Conservation (phyloP, 2,113 vertebrate species). For the Festucalex cinctus region DNA sequence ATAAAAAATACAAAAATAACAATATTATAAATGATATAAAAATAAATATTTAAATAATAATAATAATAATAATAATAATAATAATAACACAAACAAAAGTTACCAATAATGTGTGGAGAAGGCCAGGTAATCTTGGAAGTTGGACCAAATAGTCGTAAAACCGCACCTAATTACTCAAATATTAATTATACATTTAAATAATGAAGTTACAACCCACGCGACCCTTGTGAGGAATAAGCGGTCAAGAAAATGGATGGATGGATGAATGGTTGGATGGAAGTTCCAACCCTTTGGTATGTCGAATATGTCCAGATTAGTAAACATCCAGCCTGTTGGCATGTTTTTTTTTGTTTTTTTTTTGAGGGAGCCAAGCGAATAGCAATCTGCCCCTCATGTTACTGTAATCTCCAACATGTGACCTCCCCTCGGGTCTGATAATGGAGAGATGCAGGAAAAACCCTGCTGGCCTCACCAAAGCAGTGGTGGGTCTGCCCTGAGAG, state of each 20-base stretch:
- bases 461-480: constrained; percentile 45
- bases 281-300: background rate
- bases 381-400: constrained; percentile 56
- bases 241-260: too few relatives aligned
- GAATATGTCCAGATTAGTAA: constrained; percentile 42
- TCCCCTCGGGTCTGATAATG: constrained; percentile 25
- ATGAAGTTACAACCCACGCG: background rate
- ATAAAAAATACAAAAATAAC: too few relatives aligned
- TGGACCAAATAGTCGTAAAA: background rate
- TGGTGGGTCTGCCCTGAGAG: constrained; percentile 43
- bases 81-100: too few relatives aligned
- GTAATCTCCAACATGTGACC: constrained; percentile 70
- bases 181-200: background rate
- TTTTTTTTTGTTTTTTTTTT: constrained; percentile 45
- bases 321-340: constrained; percentile 41
- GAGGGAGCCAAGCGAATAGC: constrained; percentile 45
- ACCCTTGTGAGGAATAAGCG: too few relatives aligned
- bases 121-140: background rate
- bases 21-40: too few relatives aligned
- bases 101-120: too few relatives aligned
- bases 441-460: constrained; percentile 47
- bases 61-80: too few relatives aligned
- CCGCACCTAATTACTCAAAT: background rate
- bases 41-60: too few relatives aligned
- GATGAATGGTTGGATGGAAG: too few relatives aligned